phyloP scores from a whole-genome alignment of 64 coral and sea anemone species.

The Hydrozoanthus tunicans region DNA sequence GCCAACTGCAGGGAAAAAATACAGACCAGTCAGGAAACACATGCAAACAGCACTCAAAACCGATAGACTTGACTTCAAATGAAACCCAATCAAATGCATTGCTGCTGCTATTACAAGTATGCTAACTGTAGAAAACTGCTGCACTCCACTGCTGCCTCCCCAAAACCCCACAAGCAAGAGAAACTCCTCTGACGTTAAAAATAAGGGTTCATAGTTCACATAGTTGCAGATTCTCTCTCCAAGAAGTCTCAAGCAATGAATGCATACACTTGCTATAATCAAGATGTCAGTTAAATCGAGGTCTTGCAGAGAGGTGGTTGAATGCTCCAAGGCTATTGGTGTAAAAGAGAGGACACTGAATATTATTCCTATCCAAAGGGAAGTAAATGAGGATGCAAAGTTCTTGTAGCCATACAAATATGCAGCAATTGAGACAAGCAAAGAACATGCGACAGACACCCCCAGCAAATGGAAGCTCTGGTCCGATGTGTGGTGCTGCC shows the following conservation, averaged over 20 bases:
- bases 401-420: slow-evolving; percentile 83
- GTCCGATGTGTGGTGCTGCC: slow-evolving; percentile 86
- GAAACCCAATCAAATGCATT: slow-evolving; percentile 82
- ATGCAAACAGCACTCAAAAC: slow-evolving; percentile 64
- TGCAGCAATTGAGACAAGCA: slow-evolving; percentile 77
- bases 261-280: slow-evolving; percentile 68
- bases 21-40: slow-evolving; percentile 61
- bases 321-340: slow-evolving; percentile 90
- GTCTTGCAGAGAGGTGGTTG: slow-evolving; percentile 82
- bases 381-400: slow-evolving; percentile 67
- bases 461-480: slow-evolving; percentile 82
- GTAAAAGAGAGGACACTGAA: slow-evolving; percentile 97
- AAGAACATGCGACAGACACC: slow-evolving; percentile 63
- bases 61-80: slow-evolving; percentile 88
- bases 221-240: slow-evolving; percentile 66
- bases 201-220: slow-evolving; percentile 58
- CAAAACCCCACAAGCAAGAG: slow-evolving; percentile 77
- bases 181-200: slow-evolving; percentile 83
- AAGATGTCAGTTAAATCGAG: slow-evolving; percentile 88
- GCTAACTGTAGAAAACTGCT: slow-evolving; percentile 74
- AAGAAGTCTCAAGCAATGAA: slow-evolving; percentile 67
- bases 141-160: slow-evolving; percentile 62
- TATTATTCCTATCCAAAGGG: slow-evolving; percentile 94
- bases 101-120: slow-evolving; percentile 65
- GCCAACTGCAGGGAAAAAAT: slow-evolving; percentile 84